A percentile compares a stretch with the other conserved stretches of the same genome.
Evolutionary conservation across 2,113 vertebrate species (phyloP).

Genomic region (Myocastor coypus): DNA sequence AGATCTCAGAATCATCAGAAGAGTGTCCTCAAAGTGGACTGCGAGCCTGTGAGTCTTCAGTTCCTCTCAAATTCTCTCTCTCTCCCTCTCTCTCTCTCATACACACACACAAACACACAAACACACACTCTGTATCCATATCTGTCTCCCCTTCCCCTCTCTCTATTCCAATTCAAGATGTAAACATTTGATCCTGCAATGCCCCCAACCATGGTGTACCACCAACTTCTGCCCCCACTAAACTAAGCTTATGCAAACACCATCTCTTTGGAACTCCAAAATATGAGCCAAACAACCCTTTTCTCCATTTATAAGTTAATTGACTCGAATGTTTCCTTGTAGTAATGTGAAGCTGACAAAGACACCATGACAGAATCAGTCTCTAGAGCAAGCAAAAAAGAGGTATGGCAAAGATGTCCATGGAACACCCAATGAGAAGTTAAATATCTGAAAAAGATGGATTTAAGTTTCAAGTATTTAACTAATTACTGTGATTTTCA

Average conservation of each 20-base stretch:
- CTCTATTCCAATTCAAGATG: neutral
- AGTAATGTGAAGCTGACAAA: neutral
- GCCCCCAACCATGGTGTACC: neutral
- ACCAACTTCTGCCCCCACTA: neutral
- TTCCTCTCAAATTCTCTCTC: neutral
- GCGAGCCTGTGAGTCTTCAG: neutral
- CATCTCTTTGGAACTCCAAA: neutral
- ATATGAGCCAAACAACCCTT: neutral
- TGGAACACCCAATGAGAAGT: neutral
- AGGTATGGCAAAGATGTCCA: neutral
- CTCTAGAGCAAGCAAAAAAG: conserved; percentile 37
- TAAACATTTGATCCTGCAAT: neutral
- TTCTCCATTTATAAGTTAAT: neutral
- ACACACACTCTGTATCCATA: too few species aligned
- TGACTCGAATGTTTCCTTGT: neutral
- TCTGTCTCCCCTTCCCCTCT: too few species aligned
- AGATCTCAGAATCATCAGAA: neutral
- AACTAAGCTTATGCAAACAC: neutral
- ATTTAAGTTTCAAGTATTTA: conserved; percentile 48
- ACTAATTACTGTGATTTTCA: conserved; percentile 28
- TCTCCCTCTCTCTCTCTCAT: neutral
- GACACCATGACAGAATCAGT: neutral
- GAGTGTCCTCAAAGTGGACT: neutral
- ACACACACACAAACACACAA: too few species aligned
- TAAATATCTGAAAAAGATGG: neutral